A percentile compares a stretch with the other conserved stretches of the same genome.
phyloP scores from a whole-genome alignment of 2,797 vertebrate species.

The Adelosebastes latens region DNA sequence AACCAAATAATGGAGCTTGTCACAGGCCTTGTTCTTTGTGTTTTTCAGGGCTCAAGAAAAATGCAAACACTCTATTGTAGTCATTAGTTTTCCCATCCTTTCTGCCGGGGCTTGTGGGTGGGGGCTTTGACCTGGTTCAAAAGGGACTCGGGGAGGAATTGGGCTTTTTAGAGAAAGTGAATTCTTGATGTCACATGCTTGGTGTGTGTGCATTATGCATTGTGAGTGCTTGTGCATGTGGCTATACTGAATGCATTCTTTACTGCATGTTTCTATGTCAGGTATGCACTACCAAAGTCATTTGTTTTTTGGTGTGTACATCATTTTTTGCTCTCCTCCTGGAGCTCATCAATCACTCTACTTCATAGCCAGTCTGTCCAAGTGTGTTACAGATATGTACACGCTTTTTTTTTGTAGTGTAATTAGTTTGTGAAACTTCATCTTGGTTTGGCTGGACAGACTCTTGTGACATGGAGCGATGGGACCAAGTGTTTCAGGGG shows the following conservation, averaged over 20 bases:
- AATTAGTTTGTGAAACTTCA: slow-evolving; percentile 92
- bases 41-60: slow-evolving; percentile 90
- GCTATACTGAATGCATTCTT: slow-evolving; percentile 20
- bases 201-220: slow-evolving; percentile 81
- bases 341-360: slow-evolving; percentile 90
- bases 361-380: slow-evolving; percentile 87
- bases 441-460: slow-evolving; percentile 83
- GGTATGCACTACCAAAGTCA: background rate
- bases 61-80: slow-evolving; percentile 97
- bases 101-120: slow-evolving; percentile 85
- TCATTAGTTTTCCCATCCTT: slow-evolving; percentile 98
- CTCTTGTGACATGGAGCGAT: slow-evolving; percentile 77
- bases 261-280: slow-evolving; percentile 12
- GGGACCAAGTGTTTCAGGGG: slow-evolving; percentile 81
- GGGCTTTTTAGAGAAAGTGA: slow-evolving; percentile 86
- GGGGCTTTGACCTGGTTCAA: slow-evolving; percentile 91
- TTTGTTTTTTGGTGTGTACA: slow-evolving; percentile 4
- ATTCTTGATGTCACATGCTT: slow-evolving; percentile 86
- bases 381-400: slow-evolving; percentile 90
- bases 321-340: slow-evolving; percentile 59
- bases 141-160: slow-evolving; percentile 89
- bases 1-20: slow-evolving; percentile 99
- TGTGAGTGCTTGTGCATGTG: slow-evolving; percentile 49
- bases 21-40: slow-evolving; percentile 98
- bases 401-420: slow-evolving; percentile 93